Conservation (phyloP, 2,888 invertebrate species). For the Parnassius mnemosyne region DNA sequence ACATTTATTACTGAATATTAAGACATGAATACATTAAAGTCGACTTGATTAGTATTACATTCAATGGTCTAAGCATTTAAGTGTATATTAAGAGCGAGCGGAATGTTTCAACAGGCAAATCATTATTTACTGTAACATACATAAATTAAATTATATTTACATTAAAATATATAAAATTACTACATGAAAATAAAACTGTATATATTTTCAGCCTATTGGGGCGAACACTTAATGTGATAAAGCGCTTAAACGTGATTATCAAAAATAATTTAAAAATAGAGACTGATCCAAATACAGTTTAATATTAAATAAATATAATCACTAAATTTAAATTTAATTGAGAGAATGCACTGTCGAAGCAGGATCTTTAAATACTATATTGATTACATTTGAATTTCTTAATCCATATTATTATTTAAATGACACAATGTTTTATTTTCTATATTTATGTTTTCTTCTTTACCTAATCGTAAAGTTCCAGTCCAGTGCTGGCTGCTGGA, state of each 20-base stretch:
- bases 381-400: too few species aligned
- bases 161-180: not conserved
- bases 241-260: not conserved
- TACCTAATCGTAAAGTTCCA: too few species aligned
- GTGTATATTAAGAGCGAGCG: not conserved
- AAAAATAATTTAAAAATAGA: slow-evolving; percentile 1
- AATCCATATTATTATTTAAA: too few species aligned
- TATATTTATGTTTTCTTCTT: too few species aligned
- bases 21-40: not conserved
- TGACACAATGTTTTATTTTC: too few species aligned
- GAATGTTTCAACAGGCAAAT: not conserved
- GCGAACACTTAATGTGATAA: slow-evolving; percentile 11
- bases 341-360: not conserved
- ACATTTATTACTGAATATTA: not conserved
- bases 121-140: not conserved
- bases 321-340: too few species aligned
- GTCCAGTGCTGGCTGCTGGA: too few species aligned
- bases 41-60: not conserved
- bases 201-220: slow-evolving; percentile 10
- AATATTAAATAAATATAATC: not conserved
- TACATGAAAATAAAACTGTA: not conserved
- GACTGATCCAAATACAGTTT: not conserved
- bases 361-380: not conserved
- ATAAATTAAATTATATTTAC: not conserved
- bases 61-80: not conserved